These are phyloP conservation scores for Pycnonotus jocosus DNA, from an alignment of 2,113 vertebrate genomes.

Conservation along the genomic window DNA sequence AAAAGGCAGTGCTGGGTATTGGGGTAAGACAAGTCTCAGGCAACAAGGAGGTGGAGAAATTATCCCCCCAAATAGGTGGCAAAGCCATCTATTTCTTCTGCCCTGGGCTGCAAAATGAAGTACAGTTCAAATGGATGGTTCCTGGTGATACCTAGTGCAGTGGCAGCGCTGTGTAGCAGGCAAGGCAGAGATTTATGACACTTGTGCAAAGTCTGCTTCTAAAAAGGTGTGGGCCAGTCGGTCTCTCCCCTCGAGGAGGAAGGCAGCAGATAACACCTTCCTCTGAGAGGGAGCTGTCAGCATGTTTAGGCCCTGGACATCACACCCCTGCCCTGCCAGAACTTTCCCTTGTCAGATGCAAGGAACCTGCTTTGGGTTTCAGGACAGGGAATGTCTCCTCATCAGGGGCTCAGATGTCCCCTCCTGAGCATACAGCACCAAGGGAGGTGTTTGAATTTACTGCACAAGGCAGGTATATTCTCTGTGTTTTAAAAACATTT, in stretches of 20 bases:
- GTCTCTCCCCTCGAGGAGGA: not conserved
- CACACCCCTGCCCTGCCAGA: not conserved
- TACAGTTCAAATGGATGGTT: slow-evolving; percentile 65
- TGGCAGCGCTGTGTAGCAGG: slow-evolving; percentile 11
- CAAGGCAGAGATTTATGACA: slow-evolving; percentile 58
- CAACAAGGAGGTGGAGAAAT: slow-evolving; percentile 36
- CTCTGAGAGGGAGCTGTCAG: not conserved
- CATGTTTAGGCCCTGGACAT: not conserved
- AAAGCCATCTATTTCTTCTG: slow-evolving; percentile 56
- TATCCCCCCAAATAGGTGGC: slow-evolving; percentile 56
- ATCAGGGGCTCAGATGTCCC: not conserved
- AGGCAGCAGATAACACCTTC: not conserved
- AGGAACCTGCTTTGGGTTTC: not conserved
- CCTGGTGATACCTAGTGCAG: slow-evolving; percentile 54
- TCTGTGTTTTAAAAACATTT: not conserved
- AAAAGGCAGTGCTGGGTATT: slow-evolving; percentile 1
- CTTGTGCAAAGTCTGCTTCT: not conserved
- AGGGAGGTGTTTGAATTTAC: not conserved
- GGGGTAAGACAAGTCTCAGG: slow-evolving; percentile 36
- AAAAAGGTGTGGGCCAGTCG: not conserved
- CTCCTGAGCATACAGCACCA: not conserved
- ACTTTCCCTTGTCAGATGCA: not conserved
- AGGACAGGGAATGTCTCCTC: not conserved
- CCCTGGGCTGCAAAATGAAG: slow-evolving; percentile 39
- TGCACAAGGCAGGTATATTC: not conserved